Conservation (phyloP, 2,113 vertebrate genomes). For the Ploceus nigricollis region DNA sequence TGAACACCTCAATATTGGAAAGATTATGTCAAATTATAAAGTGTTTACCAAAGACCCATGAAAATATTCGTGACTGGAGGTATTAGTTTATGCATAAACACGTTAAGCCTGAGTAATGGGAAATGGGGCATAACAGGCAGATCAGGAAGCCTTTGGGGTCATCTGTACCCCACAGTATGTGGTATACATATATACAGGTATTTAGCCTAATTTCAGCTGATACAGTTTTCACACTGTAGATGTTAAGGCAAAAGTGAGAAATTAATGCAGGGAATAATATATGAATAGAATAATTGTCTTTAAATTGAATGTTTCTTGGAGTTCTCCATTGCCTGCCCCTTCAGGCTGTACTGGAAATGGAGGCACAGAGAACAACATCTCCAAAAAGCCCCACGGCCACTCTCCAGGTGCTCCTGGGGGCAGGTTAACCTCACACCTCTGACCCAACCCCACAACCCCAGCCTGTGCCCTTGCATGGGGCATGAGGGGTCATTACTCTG, state of each 20-base stretch:
- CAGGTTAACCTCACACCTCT: not conserved
- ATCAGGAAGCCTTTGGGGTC: not conserved
- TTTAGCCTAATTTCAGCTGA: not conserved
- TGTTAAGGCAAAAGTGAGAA: not conserved
- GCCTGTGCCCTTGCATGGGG: not conserved
- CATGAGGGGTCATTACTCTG: not conserved
- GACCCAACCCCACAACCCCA: not conserved
- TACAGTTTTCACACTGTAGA: not conserved
- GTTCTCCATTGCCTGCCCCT: not conserved
- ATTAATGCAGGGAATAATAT: not conserved
- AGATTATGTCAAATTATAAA: not conserved
- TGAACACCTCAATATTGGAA: not conserved
- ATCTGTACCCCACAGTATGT: not conserved
- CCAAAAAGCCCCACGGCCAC: not conserved
- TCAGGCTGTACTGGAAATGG: not conserved
- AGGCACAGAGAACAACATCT: not conserved
- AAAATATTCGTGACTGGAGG: not conserved
- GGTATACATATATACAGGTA: no score
- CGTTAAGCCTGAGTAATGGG: not conserved
- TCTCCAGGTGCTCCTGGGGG: not conserved
- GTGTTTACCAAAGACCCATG: not conserved
- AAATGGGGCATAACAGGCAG: not conserved
- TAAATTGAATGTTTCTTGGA: not conserved
- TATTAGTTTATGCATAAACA: not conserved
- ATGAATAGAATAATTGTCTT: not conserved